Conservation (phyloP, 2,888 invertebrate species). For the Branchipolynoe longqiensis region DNA sequence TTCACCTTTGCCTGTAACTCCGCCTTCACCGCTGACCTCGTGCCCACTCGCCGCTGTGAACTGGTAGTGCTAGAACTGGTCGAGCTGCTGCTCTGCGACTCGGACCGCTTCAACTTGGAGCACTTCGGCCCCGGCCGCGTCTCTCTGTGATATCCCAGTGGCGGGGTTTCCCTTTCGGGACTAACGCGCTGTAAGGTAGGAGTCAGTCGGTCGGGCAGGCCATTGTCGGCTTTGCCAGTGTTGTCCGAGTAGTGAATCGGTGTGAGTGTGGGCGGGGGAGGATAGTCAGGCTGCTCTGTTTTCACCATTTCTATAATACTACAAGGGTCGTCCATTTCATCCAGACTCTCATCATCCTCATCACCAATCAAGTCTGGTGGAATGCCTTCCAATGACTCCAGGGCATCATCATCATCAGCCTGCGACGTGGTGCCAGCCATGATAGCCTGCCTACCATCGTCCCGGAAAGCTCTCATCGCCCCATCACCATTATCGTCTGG, state of each 20-base stretch:
- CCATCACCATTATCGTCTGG: neutral
- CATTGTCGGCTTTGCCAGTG: too few relatives aligned
- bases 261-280: neutral
- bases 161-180: too few relatives aligned
- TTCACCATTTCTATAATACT: slow-evolving; percentile 19
- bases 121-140: neutral
- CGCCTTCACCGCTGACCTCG: too few relatives aligned
- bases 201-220: too few relatives aligned
- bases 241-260: too few relatives aligned
- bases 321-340: neutral
- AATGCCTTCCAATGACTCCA: too few relatives aligned
- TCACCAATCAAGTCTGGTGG: too few relatives aligned
- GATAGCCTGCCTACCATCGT: neutral
- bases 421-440: neutral
- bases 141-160: neutral
- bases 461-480: slow-evolving; percentile 8
- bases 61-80: neutral
- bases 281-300: neutral
- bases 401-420: too few relatives aligned
- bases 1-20: too few relatives aligned
- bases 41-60: neutral
- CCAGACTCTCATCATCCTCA: too few relatives aligned
- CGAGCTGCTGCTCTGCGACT: neutral
- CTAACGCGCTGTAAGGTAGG: neutral
- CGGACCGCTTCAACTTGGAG: slow-evolving; percentile 6